Percentiles rank a stretch among this genome's conserved stretches.
Conservation (phyloP, 1,140 invertebrate species). For the Lethrus apterus region DNA sequence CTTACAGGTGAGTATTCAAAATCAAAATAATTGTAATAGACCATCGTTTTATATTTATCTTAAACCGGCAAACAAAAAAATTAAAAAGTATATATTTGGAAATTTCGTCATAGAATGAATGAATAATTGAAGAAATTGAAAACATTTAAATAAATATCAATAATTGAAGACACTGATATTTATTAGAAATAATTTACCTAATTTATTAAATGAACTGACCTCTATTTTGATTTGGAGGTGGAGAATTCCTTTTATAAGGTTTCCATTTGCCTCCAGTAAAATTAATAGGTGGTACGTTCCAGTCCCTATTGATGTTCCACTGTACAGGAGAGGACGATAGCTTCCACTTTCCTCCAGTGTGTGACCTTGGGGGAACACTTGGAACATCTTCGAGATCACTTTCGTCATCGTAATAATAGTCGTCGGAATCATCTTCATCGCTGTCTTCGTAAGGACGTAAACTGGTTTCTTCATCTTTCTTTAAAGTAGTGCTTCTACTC, state of each 20-base stretch:
- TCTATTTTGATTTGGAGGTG: conserved; percentile 12
- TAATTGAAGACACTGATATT: too few species aligned
- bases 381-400: conserved; percentile 50
- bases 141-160: too few species aligned
- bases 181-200: too few species aligned
- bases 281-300: conserved; percentile 33
- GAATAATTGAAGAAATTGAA: too few species aligned
- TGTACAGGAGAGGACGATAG: conserved; percentile 33
- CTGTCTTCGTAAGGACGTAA: conserved; percentile 38
- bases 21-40: too few species aligned
- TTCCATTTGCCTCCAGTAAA: conserved; percentile 46
- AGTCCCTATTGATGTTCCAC: conserved; percentile 35
- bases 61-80: too few species aligned
- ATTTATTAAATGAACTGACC: too few species aligned
- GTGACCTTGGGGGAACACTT: conserved; percentile 39
- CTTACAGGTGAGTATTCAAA: too few species aligned
- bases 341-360: conserved; percentile 53
- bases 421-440: conserved; percentile 46
- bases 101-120: too few species aligned
- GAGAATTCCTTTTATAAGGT: conserved; percentile 40
- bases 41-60: too few species aligned
- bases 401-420: conserved; percentile 48
- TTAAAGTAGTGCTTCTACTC: conserved; percentile 41
- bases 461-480: conserved; percentile 39
- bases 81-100: too few species aligned